These are phyloP conservation scores for Drosophila parabipectinata DNA, from an alignment of 1,140 invertebrate genomes.

Conservation along the genomic window DNA sequence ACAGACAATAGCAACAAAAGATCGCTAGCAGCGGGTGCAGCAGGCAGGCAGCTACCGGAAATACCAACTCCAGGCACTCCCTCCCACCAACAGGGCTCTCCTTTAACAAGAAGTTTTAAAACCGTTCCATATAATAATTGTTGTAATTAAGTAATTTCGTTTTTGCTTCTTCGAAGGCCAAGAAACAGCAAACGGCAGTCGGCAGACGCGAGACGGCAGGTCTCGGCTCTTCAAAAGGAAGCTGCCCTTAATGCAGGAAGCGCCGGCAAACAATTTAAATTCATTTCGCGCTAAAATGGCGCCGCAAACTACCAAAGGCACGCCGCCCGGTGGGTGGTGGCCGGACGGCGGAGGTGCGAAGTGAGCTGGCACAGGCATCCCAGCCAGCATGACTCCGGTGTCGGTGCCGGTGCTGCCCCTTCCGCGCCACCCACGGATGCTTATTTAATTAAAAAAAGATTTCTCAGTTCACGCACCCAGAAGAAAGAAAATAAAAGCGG, in stretches of 20 bases:
- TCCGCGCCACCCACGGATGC: slow-evolving; percentile 50
- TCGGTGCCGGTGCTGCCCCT: slow-evolving; percentile 3
- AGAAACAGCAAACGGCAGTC: slow-evolving; percentile 1
- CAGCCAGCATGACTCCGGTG: slow-evolving; percentile 52
- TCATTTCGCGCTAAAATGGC: slow-evolving; percentile 77
- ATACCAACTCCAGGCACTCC: slow-evolving; percentile 1
- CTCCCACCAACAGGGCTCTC: not conserved
- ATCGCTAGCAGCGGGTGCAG: slow-evolving; percentile 18
- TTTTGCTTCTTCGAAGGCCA: slow-evolving; percentile 29
- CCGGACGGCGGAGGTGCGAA: slow-evolving; percentile 49
- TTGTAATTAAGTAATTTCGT: slow-evolving; percentile 82
- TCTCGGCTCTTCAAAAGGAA: slow-evolving; percentile 51
- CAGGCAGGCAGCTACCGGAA: slow-evolving; percentile 34
- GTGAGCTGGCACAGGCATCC: slow-evolving; percentile 47
- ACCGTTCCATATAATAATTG: slow-evolving; percentile 73
- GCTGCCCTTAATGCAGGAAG: slow-evolving; percentile 72
- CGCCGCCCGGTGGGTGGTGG: slow-evolving; percentile 1
- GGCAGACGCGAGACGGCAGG: slow-evolving; percentile 7
- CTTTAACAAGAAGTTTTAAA: slow-evolving; percentile 39
- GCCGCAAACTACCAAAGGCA: slow-evolving; percentile 76
- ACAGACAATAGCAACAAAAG: slow-evolving; percentile 58
- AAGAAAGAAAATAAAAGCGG: not conserved
- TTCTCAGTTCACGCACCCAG: slow-evolving; percentile 38
- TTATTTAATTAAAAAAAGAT: slow-evolving; percentile 82
- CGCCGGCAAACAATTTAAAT: slow-evolving; percentile 79